A percentile compares a stretch with the other conserved stretches of the same genome.
These are phyloP conservation scores for Odontesthes bonariensis DNA, from an alignment of 2,113 vertebrate species.

Conservation along the genomic window DNA sequence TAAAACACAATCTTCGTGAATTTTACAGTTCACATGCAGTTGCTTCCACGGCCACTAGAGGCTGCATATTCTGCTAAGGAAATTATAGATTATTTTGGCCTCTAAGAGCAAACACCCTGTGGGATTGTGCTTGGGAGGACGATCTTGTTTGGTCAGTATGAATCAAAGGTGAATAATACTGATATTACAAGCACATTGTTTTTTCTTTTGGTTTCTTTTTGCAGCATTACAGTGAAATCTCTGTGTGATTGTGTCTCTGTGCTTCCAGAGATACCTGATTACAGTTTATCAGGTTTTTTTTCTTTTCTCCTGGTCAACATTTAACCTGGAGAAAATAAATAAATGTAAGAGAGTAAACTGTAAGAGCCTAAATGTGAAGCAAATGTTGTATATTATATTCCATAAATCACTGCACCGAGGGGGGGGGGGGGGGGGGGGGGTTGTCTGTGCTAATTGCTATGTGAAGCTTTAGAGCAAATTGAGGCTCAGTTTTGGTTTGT, in stretches of 20 bases:
- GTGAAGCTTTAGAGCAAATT: background rate
- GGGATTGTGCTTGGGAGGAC: background rate
- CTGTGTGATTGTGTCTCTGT: conserved; percentile 5
- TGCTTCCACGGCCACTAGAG: background rate
- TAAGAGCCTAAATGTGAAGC: too few species aligned
- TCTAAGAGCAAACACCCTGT: background rate
- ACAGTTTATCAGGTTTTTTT: too few species aligned
- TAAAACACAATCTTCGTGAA: too few species aligned
- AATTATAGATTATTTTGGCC: background rate
- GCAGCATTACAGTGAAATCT: background rate
- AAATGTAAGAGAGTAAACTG: too few species aligned
- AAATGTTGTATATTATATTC: too few species aligned
- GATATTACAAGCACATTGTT: background rate
- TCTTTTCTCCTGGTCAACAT: background rate
- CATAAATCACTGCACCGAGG: background rate
- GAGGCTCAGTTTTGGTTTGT: background rate
- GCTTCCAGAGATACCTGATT: background rate
- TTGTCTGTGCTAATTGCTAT: background rate
- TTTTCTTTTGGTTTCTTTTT: background rate
- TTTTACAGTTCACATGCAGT: too few species aligned
- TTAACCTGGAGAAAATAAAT: too few species aligned
- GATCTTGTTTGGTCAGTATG: background rate
- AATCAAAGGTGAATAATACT: background rate
- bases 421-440: too few species aligned
- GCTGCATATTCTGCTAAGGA: background rate